Base-by-base conservation (phyloP, 2,113 vertebrate species). In the Callaeas wilsoni region DNA sequence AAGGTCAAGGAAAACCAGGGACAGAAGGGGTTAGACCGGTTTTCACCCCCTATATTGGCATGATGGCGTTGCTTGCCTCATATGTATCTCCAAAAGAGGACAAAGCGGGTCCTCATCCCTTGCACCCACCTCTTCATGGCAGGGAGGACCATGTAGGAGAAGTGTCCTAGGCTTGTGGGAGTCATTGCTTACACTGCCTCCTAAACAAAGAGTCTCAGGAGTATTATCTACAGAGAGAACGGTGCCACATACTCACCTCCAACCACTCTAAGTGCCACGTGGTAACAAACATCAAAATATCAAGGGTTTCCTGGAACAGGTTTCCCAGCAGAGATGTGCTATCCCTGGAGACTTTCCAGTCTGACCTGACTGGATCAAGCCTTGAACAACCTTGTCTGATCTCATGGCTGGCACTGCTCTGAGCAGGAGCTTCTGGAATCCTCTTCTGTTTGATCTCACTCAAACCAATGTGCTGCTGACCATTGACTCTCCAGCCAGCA, bases 21-120 rank as follows among this genome's bases (percentile, higher is more conserved):
- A 59, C 0, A 15, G 29, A 67, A 90, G 20, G 13, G 17, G 12
- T 15, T 83, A 47, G 20, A 71, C 23, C 27, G 35, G 10, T 52
- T 80, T 44, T 84, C 1, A 0, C 5, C 11, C 9, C 32, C 30
- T 17, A 10, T 17, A 55, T 52, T 0, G 0, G 35, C 33, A 55
- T 44, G 49, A 52, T 64, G 35, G 71, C 21, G 44, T 71, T 68
- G 44, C 47, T 50, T 89, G 33, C 26, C 27, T 39, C 39, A 68
- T 33, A 37, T 8, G 33, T 68, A 18, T 16, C 11, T 13, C 32
- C 35, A 41, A 15, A 76, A 71, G 33, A 88, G 29, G 37, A 59
- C 30, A 74, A 84, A 93, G 41, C 35, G 44, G 17, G 22, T 63
- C 63, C 27, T 87, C 27, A 35, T 41, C 32, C 41, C 41, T 68